A percentile compares a stretch with the other conserved stretches of the same genome.
Conservation (phyloP, 2,797 vertebrate genomes). For the Gorsachius magnificus region DNA sequence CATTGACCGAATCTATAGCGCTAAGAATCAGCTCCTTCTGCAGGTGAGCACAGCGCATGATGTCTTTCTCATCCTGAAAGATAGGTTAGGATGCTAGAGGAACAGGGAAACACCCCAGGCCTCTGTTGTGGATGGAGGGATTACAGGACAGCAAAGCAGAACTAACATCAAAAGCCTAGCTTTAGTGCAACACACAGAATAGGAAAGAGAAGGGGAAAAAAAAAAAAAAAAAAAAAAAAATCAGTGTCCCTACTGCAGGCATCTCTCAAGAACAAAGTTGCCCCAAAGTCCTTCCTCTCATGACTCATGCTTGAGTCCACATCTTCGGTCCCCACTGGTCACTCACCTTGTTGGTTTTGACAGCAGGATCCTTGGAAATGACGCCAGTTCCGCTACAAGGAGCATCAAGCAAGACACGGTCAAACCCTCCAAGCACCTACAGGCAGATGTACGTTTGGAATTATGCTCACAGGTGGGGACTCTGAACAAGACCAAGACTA, state of each 20-base stretch:
- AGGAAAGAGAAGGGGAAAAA: not conserved
- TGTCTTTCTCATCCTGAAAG: constrained; percentile 87
- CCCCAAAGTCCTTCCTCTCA: not conserved
- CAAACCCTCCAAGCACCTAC: constrained; percentile 95
- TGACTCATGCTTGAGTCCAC: not conserved
- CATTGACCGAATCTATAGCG: constrained; percentile 93
- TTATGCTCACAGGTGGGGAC: fast-evolving
- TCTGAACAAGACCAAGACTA: not conserved
- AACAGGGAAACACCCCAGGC: not conserved
- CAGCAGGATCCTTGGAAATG: constrained; percentile 95
- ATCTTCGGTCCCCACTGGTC: not conserved
- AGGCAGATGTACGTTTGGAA: not conserved
- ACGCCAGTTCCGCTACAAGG: constrained; percentile 96
- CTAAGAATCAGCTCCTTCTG: constrained; percentile 95
- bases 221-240: not conserved
- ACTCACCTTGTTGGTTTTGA: constrained; percentile 93
- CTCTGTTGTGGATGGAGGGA: not conserved
- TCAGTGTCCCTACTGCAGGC: not conserved
- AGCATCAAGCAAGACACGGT: constrained; percentile 94
- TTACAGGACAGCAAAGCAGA: not conserved
- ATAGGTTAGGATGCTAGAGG: not conserved
- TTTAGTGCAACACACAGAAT: not conserved
- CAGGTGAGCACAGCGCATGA: constrained; percentile 90
- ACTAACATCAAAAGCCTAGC: not conserved
- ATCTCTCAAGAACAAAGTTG: not conserved